phyloP scores from a whole-genome alignment of 2,113 vertebrate genomes.

The Bambusicola thoracicus region DNA sequence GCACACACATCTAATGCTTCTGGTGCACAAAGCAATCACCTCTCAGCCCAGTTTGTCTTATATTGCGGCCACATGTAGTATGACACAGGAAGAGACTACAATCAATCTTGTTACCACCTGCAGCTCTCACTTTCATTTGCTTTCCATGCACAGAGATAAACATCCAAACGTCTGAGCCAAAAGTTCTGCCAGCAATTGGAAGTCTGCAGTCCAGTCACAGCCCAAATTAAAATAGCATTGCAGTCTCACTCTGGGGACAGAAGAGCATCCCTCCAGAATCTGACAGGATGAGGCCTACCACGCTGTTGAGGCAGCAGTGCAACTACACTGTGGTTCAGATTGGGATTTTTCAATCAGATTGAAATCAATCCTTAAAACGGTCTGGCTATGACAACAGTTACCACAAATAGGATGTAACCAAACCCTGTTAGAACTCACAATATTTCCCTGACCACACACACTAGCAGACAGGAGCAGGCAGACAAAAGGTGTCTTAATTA shows the following conservation, averaged over 20 bases:
- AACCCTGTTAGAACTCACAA: neutral
- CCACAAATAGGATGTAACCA: neutral
- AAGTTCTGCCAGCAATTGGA: neutral
- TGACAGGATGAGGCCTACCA: neutral
- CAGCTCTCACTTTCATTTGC: neutral
- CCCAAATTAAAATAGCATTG: neutral
- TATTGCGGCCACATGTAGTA: neutral
- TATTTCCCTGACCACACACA: neutral
- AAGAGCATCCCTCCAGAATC: neutral
- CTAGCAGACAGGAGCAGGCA: neutral
- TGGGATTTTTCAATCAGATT: neutral
- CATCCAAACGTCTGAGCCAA: neutral
- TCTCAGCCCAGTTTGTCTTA: neutral
- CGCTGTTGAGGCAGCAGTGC: neutral
- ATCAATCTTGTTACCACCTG: neutral
- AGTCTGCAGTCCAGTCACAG: neutral
- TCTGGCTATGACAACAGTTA: neutral
- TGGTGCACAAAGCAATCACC: slow-evolving; percentile 3
- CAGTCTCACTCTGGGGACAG: neutral
- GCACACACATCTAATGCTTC: neutral
- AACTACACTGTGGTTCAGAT: neutral
- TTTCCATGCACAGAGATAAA: neutral
- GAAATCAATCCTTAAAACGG: neutral
- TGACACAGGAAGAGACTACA: neutral
- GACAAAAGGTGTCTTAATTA: slow-evolving; percentile 51